Base-by-base conservation (phyloP, 2,888 invertebrate genomes). In the Anthophora plumipes region DNA sequence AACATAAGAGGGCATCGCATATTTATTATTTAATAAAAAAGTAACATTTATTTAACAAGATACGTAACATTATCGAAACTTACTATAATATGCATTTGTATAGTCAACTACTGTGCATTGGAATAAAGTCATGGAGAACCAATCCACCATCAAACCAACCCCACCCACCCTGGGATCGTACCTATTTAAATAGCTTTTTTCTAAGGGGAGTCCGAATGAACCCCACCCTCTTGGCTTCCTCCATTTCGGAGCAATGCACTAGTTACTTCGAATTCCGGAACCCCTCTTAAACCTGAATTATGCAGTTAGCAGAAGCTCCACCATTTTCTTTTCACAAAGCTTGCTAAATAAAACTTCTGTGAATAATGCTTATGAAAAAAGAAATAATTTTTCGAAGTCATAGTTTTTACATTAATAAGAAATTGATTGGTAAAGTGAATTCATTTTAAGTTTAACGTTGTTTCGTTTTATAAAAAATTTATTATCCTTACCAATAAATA, bases 121-220 rank as follows among this genome's bases (percentile, higher is more conserved):
- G 85, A 87, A 92, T 92, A 89, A 92, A 92, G 92, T 90, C 89
- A 91, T 91, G 92, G 87, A 91, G 89, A 89, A 89, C 88, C 87
- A 84, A 88, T 87, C 89, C 87, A 84, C 88, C 89, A 87, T 90
- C 87, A 85, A 88, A 85, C 83, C 82, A 86, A 90, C 89, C 86
- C 90, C 90, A 89, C 90, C 91, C 87, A 87, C 87, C 60, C 57
- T 69, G 73, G 83, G 70, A 88, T 87, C 90, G 90, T 92, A 91
- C 91, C 92, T 92, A 92, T 92, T 92, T 92, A 92, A 92, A 92
- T 92, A 90, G 91, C 92, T 92, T 92, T 91, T 92, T 91, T 70
- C 88, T 88, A 89, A 91, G 92, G 92, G 91, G 90, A 91, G 84
- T 85, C 84, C 80, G 87, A 86, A 90, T 85, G 87, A 90, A 88